These are phyloP conservation scores for Callorhinus ursinus DNA, from an alignment of 2,113 vertebrate species.

Conservation along the genomic window DNA sequence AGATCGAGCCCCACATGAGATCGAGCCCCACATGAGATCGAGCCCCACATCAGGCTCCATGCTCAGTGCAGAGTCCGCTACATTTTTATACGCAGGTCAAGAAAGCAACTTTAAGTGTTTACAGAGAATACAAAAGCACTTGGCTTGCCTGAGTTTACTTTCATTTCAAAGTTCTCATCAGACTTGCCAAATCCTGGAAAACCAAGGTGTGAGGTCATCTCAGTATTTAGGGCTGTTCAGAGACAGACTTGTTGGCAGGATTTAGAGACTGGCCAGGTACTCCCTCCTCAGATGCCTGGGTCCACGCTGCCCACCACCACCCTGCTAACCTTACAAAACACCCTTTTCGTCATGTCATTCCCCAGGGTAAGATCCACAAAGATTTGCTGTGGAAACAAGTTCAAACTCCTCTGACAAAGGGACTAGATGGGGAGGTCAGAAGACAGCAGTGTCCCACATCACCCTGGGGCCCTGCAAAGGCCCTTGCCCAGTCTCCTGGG, in stretches of 20 bases:
- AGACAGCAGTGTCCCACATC: background rate
- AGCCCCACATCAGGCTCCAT: background rate
- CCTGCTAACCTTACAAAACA: background rate
- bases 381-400: background rate
- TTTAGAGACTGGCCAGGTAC: background rate
- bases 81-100: slow-evolving; percentile 2
- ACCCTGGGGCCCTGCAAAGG: background rate
- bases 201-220: slow-evolving; percentile 12
- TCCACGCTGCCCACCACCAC: background rate
- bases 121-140: slow-evolving; percentile 8
- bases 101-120: slow-evolving; percentile 32
- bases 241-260: background rate
- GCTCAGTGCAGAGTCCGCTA: background rate
- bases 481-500: background rate
- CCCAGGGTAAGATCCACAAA: background rate
- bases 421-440: background rate
- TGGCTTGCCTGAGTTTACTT: background rate
- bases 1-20: background rate
- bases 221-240: background rate
- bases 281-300: background rate
- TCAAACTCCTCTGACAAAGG: background rate
- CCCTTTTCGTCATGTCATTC: background rate
- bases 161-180: slow-evolving; percentile 16
- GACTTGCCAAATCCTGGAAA: slow-evolving; percentile 27
- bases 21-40: background rate